phyloP scores from a whole-genome alignment of 2,888 invertebrate species.

The Mythimna loreyi region DNA sequence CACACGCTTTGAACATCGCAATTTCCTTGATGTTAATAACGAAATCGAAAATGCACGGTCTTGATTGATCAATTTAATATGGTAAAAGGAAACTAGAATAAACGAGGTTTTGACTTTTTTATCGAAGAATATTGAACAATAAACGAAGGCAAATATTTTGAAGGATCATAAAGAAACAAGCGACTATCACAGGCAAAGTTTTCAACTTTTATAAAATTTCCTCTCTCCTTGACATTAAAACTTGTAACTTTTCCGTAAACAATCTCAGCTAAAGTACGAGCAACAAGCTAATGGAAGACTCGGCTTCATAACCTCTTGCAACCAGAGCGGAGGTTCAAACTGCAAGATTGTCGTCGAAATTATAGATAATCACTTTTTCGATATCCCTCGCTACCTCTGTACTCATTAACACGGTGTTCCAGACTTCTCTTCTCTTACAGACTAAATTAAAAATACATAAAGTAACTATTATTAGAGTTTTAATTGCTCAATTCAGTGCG shows the following conservation, averaged over 20 bases:
- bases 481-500: constrained; percentile 61
- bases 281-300: constrained; percentile 33
- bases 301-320: constrained; percentile 9
- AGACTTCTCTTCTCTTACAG: constrained; percentile 32
- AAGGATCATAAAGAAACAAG: background rate
- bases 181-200: background rate
- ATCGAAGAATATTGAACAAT: background rate
- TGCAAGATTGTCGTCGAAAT: constrained; percentile 24
- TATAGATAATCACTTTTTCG: constrained; percentile 43
- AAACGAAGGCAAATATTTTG: background rate
- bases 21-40: constrained; percentile 49
- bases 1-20: constrained; percentile 28
- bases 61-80: constrained; percentile 50
- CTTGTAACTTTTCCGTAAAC: constrained; percentile 20
- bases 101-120: constrained; percentile 8
- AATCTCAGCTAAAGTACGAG: constrained; percentile 34
- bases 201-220: constrained; percentile 11
- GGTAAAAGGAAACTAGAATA: constrained; percentile 13
- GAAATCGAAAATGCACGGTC: constrained; percentile 17
- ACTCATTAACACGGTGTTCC: constrained; percentile 39
- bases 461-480: constrained; percentile 62
- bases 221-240: constrained; percentile 26
- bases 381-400: constrained; percentile 33
- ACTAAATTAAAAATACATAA: constrained; percentile 59
- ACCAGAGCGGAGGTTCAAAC: background rate